Evolutionary conservation across 2,797 vertebrate genomes (phyloP).

Genomic region (Numenius phaeopus): DNA sequence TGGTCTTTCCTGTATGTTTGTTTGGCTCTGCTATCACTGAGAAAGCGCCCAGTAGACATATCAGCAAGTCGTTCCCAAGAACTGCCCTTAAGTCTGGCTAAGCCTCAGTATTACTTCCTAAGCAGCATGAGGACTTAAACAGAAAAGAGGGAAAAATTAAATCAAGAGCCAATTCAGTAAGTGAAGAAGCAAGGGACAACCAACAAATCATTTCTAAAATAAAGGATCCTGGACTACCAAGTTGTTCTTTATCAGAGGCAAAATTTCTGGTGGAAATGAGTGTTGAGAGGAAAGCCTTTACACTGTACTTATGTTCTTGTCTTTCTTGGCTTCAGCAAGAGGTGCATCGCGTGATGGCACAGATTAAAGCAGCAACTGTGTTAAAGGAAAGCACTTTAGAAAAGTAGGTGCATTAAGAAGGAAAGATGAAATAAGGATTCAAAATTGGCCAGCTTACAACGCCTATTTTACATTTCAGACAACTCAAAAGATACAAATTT

Average conservation of each 20-base stretch:
- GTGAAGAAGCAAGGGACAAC: background rate
- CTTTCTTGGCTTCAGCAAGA: constrained; percentile 7
- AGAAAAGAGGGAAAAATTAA: constrained; percentile 9
- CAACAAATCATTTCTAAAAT: constrained; percentile 6
- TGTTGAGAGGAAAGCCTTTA: background rate
- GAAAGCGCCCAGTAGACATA: background rate
- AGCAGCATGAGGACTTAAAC: background rate
- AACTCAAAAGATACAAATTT: background rate
- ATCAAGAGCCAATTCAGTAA: constrained; percentile 10
- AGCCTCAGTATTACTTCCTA: background rate
- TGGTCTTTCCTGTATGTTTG: background rate
- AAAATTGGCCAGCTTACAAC: background rate
- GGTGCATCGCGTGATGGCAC: background rate
- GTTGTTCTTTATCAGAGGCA: background rate
- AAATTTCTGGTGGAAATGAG: background rate
- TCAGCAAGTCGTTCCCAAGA: background rate
- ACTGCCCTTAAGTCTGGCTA: background rate
- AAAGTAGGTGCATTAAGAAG: constrained; percentile 20
- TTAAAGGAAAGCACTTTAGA: background rate
- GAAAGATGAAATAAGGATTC: constrained; percentile 31
- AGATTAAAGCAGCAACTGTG: background rate
- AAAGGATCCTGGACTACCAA: background rate
- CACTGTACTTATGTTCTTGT: background rate
- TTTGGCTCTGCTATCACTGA: background rate
- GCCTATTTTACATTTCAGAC: background rate